Base-by-base conservation (phyloP, 2,113 vertebrate genomes). In the Mus pahari region DNA sequence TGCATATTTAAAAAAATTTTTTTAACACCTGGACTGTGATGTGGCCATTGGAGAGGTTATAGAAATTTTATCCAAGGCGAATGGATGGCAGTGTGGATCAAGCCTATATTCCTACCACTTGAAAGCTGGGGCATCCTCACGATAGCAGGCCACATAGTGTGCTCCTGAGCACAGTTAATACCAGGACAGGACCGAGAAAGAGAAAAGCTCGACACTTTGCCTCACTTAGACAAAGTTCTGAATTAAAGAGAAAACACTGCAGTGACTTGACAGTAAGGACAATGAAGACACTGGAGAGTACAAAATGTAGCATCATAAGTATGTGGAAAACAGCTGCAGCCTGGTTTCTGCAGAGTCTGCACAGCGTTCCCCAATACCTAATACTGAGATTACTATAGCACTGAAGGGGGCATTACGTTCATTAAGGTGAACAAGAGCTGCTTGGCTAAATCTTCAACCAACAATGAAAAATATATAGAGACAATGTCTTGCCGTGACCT, bases 401-500 rank as follows among this genome's bases (percentile, higher is more conserved):
- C 36, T 42, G 6, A 83, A 73, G 13, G 58, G 74, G 33, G 45
- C 71, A 36, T 58, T 83, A 58, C 4, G 45, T 77, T 93, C 14
- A 91, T 84, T 89, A 96, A 93, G 33, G 16, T 42, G 8, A 84
- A 75, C 50, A 53, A 74, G 68, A 78, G 9, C 33, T 89, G 17
- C 92, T n/a, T 92, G 70, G n/a, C 22, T 93, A 94, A 73, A 91
- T 95, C 36, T 58, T 82, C 82, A 71, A 74, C 60, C 55, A 83
- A 74, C 36, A 91, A 48, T 36, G 90, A 94, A 91, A 86, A 93
- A 86, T 92, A 73, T 95, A 12, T 78, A 93, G 87, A 96, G 31
- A 28, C 42, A 90, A 28, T 42, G 9, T 86, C 62, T 90, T 92
- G 36, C 45, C 6, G 14, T 90, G 73, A 94, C 17, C 39, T 87